Evolutionary conservation across 1,140 invertebrate genomes (phyloP).

Genomic region (Trypoxylus dichotomus): DNA sequence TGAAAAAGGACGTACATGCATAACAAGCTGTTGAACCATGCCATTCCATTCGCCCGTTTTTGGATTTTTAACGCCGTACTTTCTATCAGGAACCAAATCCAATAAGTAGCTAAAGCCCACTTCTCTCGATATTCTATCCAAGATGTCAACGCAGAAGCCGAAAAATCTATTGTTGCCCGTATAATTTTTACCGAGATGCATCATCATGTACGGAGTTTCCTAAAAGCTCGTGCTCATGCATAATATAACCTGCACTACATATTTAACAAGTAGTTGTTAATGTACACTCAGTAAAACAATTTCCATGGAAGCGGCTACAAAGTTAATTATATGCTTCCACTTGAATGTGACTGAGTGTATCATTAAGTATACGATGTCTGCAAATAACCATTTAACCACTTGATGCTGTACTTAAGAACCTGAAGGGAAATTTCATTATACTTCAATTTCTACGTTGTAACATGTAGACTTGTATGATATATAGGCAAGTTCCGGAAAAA

Average conservation of each 20-base stretch:
- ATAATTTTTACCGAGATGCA: constrained; percentile 64
- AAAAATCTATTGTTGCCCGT: constrained; percentile 72
- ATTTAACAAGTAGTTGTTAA: not conserved
- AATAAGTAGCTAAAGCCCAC: constrained; percentile 77
- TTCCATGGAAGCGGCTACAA: no score
- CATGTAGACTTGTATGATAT: no score
- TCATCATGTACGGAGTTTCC: constrained; percentile 74
- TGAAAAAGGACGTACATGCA: constrained; percentile 60
- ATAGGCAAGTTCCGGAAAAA: no score
- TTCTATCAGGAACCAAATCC: constrained; percentile 72
- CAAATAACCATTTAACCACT: no score
- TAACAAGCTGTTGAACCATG: constrained; percentile 77
- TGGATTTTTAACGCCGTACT: constrained; percentile 73
- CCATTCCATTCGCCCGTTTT: constrained; percentile 80
- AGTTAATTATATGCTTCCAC: no score
- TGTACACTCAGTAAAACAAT: not conserved
- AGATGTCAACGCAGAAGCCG: constrained; percentile 80
- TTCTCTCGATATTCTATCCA: constrained; percentile 64
- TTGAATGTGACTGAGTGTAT: no score
- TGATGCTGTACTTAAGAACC: no score
- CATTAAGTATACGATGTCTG: no score
- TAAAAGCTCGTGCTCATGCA: constrained; percentile 43
- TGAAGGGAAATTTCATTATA: no score
- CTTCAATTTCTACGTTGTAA: no score
- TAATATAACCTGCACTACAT: not conserved